Evolutionary conservation across 35 echinoderm and acorn worm genomes (phyloP), one percentile per base, ranked within the genome.

Genomic region (Ophioderma brevispina): DNA sequence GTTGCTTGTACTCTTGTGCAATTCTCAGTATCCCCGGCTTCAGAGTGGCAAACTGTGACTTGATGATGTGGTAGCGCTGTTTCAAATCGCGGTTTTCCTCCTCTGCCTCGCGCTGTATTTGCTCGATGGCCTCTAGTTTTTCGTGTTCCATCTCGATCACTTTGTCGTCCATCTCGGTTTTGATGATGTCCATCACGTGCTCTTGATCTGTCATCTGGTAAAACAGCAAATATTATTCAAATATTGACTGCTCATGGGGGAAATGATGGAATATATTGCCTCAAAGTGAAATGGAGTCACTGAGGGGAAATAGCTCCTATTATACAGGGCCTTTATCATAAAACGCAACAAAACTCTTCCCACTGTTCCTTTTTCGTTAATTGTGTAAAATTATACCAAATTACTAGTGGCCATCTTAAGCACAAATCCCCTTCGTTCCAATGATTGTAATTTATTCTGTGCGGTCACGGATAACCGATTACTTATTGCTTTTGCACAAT

Each of bases 1-100:
- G 85, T 41, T 99, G 93, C 70, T 99, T 87, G 85, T 99, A 99
- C 80, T 99, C 97, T 55, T 95, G 76, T 18, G 90, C 97, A 76
- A 99, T 92, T 13, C 52, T 89, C 35, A 99, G 84, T 33, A 99
- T 85, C 6, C 97, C 97, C 19, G 97, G 97, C 25, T 94, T 87
- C n/a, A 99, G 78, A 18, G 90, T 64, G 11, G 87, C 40, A 78
- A 95, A 99, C 75, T 87, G 90, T 70, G 79, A 42, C 43, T 80
- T 86, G 64, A 99, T 90, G 13, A 40, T 82, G 0, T 86, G 38
- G 50, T 91, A 94, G n/a, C 87, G 81, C 19, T 88, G 88, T 21
- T 76, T 77, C 76, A 94, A 43, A 13, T 87, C 28, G n/a, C 79
- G 52, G 18, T 84, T 82, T 4, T 81, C 37, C 35, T 92, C 75